Percentiles rank a stretch among this genome's conserved stretches.
Conservation (phyloP, 2,797 vertebrate genomes). For the Leuciscus waleckii region DNA sequence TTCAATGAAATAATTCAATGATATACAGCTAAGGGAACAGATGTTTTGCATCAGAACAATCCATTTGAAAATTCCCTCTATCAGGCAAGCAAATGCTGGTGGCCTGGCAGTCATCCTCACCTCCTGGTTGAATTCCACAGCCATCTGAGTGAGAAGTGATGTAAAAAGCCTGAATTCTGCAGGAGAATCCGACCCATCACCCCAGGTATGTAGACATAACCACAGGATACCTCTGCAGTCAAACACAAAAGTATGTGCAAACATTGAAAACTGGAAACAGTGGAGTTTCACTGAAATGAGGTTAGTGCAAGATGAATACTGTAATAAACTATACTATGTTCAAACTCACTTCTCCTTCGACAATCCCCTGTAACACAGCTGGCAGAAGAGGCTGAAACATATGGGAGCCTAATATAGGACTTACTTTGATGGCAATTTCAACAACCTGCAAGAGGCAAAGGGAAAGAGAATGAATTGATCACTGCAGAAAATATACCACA, state of each 20-base stretch:
- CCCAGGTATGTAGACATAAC: conserved; percentile 97
- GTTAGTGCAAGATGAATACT: neutral
- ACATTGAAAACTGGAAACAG: neutral
- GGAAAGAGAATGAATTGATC: neutral
- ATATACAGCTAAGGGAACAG: too few species aligned
- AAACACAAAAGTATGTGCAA: conserved; percentile 50
- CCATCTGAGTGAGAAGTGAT: conserved; percentile 90
- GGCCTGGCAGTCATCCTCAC: conserved; percentile 69
- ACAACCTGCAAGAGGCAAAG: conserved; percentile 84
- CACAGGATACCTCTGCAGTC: conserved; percentile 88
- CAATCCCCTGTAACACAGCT: conserved; percentile 87
- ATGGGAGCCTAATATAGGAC: conserved; percentile 87
- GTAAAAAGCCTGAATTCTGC: conserved; percentile 94
- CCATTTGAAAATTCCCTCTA: neutral
- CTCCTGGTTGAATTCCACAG: conserved; percentile 89
- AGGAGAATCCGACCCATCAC: conserved; percentile 91
- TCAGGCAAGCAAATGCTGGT: neutral
- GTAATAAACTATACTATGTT: neutral
- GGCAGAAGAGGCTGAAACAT: conserved; percentile 94
- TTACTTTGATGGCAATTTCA: conserved; percentile 94
- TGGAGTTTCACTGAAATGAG: neutral
- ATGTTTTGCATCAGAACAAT: too few species aligned
- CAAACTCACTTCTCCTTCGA: conserved; percentile 91
- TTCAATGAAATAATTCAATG: too few species aligned
- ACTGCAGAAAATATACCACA: neutral